A percentile compares a stretch with the other conserved stretches of the same genome.
Conservation (phyloP, 2,797 vertebrate species). For the Petrocephalus sullivani region DNA sequence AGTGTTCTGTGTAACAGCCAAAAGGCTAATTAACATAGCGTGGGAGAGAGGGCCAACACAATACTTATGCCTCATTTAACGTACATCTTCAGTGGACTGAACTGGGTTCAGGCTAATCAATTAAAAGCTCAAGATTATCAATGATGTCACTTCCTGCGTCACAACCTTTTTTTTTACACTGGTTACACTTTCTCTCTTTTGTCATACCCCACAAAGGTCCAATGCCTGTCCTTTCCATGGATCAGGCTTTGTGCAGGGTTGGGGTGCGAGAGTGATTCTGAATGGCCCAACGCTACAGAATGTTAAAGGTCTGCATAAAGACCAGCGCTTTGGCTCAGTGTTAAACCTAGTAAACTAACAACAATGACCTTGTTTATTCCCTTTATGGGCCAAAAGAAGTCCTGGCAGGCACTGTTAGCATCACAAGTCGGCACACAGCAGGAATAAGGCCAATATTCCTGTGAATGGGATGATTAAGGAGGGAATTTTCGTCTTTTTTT, state of each 20-base stretch:
- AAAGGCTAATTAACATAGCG: constrained; percentile 64
- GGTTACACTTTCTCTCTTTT: neutral
- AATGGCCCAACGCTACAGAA: constrained; percentile 25
- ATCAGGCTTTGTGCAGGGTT: neutral
- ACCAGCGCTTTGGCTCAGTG: constrained; percentile 38
- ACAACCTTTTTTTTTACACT: neutral
- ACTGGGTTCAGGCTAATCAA: neutral
- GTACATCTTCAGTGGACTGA: neutral
- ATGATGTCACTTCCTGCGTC: neutral
- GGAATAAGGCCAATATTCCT: constrained; percentile 46
- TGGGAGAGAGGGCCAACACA: constrained; percentile 49
- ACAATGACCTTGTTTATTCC: constrained; percentile 44
- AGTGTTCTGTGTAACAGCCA: constrained; percentile 46
- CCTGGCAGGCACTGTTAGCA: constrained; percentile 50
- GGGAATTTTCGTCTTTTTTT: neutral
- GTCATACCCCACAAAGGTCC: neutral
- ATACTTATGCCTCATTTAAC: constrained; percentile 31
- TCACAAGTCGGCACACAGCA: constrained; percentile 3
- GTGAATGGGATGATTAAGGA: constrained; percentile 45
- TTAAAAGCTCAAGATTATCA: constrained; percentile 8
- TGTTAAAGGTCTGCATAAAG: constrained; percentile 34
- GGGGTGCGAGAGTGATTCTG: neutral
- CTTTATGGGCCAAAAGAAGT: constrained; percentile 44
- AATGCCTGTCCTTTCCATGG: neutral
- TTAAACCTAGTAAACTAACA: constrained; percentile 35